Evolutionary conservation across 1,140 invertebrate species (phyloP), one percentile per base, ranked within the genome.

Genomic region (Trichomalopsis sarcophagae): DNA sequence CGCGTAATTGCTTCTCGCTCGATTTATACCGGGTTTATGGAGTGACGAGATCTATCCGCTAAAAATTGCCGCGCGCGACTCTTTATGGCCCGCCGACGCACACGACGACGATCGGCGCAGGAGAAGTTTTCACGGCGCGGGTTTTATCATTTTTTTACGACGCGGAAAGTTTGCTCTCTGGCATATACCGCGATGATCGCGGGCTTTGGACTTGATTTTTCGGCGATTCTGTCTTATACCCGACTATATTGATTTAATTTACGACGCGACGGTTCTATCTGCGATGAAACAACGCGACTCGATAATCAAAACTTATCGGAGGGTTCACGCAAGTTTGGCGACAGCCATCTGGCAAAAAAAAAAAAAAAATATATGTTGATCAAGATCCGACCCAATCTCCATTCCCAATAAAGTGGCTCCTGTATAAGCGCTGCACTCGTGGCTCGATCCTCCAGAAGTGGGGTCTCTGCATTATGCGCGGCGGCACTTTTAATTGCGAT

Each of bases 401-500:
- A 71, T 75, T 13, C 84, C 85, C 87, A 87, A 89, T 90, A 89
- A 88, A 89, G 85, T 81, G 83, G 84, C 78, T 50, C 86, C 14
- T 27, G 27, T n/a, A n/a, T 27, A n/a, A 50, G 11, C 69, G 17
- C 10, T 33, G 13, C 13, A 33, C 23, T 33, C 10, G 10, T 10
- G 40, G 40, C 40, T 44, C 40, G 40, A 44, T 44, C 23, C 23
- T 71, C 27, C 69, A 71, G 74, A 36, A 40, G 74, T 30, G 30
- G 21, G 40, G n/a, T 36, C 44, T 36, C 44, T n/a, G 44, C 76
- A 77, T 78, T 71, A 81, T 47, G 23, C 36, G 36, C 33, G 5
- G 6, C 40, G 66, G 36, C 62, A 71, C 86, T 87, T 89, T 90
- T 90, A 90, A 89, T 89, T 89, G 87, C 81, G 83, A 89, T 89